Evolutionary conservation across 1,140 invertebrate genomes (phyloP).

Genomic region (Drosophila neocordata): DNA sequence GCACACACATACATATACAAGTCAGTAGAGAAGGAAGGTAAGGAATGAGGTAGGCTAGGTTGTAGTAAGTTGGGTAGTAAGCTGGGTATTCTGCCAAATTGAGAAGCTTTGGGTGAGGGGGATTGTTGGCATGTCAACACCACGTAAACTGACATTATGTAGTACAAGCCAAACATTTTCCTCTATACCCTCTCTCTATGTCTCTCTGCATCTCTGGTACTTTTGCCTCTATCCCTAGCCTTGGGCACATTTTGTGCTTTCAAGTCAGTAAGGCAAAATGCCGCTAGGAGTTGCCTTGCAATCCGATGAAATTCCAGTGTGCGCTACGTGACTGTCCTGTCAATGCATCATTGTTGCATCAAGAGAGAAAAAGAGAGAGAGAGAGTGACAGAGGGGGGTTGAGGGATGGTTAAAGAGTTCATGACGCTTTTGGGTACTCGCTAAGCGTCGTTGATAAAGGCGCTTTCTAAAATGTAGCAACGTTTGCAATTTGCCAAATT

Average conservation of each 20-base stretch:
- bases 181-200: background rate
- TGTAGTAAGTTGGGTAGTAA: background rate
- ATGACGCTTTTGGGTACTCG: conserved; percentile 15
- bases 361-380: too few relatives aligned
- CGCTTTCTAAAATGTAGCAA: conserved; percentile 56
- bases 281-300: conserved; percentile 51
- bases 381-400: background rate
- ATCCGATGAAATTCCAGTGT: conserved; percentile 29
- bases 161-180: conserved; percentile 28
- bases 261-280: conserved; percentile 58
- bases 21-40: background rate
- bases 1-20: background rate
- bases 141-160: conserved; percentile 35
- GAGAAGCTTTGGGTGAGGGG: background rate
- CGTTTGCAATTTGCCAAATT: conserved; percentile 73
- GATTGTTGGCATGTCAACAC: conserved; percentile 51
- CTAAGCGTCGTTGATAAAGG: conserved; percentile 61
- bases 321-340: conserved; percentile 62
- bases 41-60: background rate
- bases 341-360: conserved; percentile 35
- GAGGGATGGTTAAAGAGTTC: background rate
- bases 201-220: conserved; percentile 19
- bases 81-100: background rate
- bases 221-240: background rate
- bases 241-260: conserved; percentile 64